Base-by-base conservation (phyloP, 2,888 invertebrate species). In the Lapara coniferarum region DNA sequence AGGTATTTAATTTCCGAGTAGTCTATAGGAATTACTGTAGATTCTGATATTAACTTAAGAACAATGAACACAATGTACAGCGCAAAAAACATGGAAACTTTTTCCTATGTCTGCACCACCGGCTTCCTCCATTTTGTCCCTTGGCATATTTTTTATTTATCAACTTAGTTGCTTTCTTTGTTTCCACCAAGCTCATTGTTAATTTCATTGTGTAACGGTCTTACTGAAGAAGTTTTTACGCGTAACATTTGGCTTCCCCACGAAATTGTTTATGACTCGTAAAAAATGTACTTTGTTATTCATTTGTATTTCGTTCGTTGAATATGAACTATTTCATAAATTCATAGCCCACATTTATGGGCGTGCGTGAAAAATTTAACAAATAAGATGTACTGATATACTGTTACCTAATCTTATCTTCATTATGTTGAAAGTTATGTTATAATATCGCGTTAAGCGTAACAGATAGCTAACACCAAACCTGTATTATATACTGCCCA, bases 131-230 rank as follows among this genome's bases (percentile, higher is more conserved):
- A 79, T 84, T 85, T 85, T 82, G 83, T 86, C 85, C 85, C 86
- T 82, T 80, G 84, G 79, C 78, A 80, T 84, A 84, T 83, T 86
- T 85, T 87, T 85, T 85, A 86, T 86, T 86, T 83, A 84, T 83
- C 59, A 59, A 59, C 59, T 59, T 82, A 78, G 79, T 78, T 78
- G 77, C 78, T 82, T 82, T 81, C 80, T 84, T 85, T 85, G 83
- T 85, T 86, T 84, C 81, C 74, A 78, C 75, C 78, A 72, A 77
- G 78, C 81, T 85, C 85, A 85, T 86, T 86, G 82, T 86, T 86
- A 85, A 85, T 86, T 85, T 85, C 80, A 84, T 82, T 82, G 81
- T 82, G 81, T 83, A 79, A 83, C 78, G 76, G 81, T 75, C 75
- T 76, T 75, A 77, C 78, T 80, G 78, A 80, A 81, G 75, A 81